Percentiles rank a stretch among this genome's conserved stretches.
These are phyloP conservation scores for Helicoverpa assulta DNA, from an alignment of 2,888 invertebrate species.

Conservation along the genomic window DNA sequence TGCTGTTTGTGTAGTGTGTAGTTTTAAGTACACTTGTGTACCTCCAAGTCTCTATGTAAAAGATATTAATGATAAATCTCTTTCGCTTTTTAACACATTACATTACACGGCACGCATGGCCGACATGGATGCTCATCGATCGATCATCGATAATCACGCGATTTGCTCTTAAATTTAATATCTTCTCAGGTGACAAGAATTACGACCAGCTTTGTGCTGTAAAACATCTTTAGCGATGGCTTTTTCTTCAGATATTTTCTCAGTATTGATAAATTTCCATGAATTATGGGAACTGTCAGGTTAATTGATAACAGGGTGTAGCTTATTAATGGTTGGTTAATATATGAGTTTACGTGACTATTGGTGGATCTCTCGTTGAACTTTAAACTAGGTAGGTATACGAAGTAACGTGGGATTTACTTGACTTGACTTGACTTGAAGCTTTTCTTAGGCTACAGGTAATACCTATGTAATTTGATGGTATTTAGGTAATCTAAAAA, in stretches of 20 bases:
- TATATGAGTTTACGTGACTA: too few relatives aligned
- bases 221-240: constrained; percentile 33
- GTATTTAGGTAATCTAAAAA: too few relatives aligned
- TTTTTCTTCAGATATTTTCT: constrained; percentile 18
- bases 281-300: constrained; percentile 25
- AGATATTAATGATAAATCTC: constrained; percentile 11
- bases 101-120: constrained; percentile 15
- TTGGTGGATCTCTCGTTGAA: too few relatives aligned
- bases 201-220: neutral
- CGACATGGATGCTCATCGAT: constrained; percentile 19
- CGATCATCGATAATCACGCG: constrained; percentile 39
- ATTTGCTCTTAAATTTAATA: constrained; percentile 37
- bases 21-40: too few relatives aligned
- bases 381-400: too few relatives aligned
- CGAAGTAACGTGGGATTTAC: too few relatives aligned
- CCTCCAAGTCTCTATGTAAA: too few relatives aligned
- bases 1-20: too few relatives aligned
- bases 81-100: constrained; percentile 40
- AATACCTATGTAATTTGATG: too few relatives aligned
- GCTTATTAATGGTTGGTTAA: neutral
- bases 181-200: constrained; percentile 22
- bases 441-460: too few relatives aligned
- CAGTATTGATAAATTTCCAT: constrained; percentile 16
- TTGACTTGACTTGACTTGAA: too few relatives aligned
- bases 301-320: constrained; percentile 4